These are phyloP conservation scores for Metopolophium dirhodum DNA, from an alignment of 1,140 invertebrate genomes.

Conservation along the genomic window DNA sequence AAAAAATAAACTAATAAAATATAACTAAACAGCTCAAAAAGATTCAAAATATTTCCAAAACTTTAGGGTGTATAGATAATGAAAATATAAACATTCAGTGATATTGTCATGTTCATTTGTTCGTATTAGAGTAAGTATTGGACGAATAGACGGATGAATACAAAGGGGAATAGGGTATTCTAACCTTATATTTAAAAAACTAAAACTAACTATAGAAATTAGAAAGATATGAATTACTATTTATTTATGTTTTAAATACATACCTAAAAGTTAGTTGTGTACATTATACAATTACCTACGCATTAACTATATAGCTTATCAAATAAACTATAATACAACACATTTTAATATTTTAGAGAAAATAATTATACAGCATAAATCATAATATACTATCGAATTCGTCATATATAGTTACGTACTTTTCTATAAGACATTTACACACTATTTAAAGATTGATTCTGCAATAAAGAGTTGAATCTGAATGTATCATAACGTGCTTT, in stretches of 20 bases:
- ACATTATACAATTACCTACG: background rate
- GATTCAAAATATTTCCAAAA: no score
- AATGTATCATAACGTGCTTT: slow-evolving; percentile 77
- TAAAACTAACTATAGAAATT: background rate
- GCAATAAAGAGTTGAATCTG: slow-evolving; percentile 65
- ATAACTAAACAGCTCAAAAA: no score
- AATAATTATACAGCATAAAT: background rate
- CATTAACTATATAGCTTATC: background rate
- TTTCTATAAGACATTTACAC: background rate
- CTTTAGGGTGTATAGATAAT: no score
- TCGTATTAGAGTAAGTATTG: no score
- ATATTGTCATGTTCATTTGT: no score
- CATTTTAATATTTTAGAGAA: background rate
- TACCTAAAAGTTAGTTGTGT: background rate
- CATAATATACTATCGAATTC: background rate
- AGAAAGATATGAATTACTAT: background rate
- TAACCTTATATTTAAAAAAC: no score
- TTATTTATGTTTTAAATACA: background rate
- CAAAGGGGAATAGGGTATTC: no score
- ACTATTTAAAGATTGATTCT: background rate
- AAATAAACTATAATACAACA: background rate
- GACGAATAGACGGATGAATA: no score
- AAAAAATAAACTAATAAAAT: no score
- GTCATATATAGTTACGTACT: background rate
- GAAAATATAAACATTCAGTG: no score